Base-by-base conservation (phyloP, 2,797 vertebrate genomes). In the Syndactyla subalaris region DNA sequence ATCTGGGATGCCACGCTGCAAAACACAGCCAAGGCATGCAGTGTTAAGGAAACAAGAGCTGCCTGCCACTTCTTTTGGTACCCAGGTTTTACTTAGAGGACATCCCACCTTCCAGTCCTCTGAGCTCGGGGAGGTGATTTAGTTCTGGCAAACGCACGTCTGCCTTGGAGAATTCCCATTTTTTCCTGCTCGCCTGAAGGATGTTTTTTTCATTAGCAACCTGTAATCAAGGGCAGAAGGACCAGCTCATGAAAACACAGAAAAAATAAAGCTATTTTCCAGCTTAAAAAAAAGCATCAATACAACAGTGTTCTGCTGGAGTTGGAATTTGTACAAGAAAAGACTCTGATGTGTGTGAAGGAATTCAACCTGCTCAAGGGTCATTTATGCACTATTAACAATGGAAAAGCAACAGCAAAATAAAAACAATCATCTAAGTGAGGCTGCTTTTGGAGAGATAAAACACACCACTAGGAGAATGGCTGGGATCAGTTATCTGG, bases 101-200 rank as follows among this genome's bases (percentile, higher is more conserved):
- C 51, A 26, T n/a, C 80, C 36, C 83, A 95, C 97, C 97, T 83
- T 98, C 98, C 22, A 88, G 72, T 89, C 97, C 95, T 95, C 94
- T 97, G 72, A 98, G 94, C 63, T 98, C 97, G 3, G 98, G 98
- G 26, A 98, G 96, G 66, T 97, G 97, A 79, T 93, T 97, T 34
- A 98, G 78, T 39, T 98, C 98, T 58, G 98, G 98, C 81, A 98
- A 95, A 84, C 10, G 97, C 65, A 97, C 91, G 11, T 98, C 96
- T 71, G 82, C 45, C 91, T 96, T 98, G 43, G 93, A 92, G 36
- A 97, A 96, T 9, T 98, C 97, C 95, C 97, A 97, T 80, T 95
- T 97, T 76, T 97, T 98, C 94, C 95, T 98, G 75, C 74, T 97
- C 77, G 92, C 81, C 57, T 97, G 97, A 82, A 98, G 93, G 21